Conservation (phyloP, 2,888 invertebrate genomes). For the Diarsia brunnea region DNA sequence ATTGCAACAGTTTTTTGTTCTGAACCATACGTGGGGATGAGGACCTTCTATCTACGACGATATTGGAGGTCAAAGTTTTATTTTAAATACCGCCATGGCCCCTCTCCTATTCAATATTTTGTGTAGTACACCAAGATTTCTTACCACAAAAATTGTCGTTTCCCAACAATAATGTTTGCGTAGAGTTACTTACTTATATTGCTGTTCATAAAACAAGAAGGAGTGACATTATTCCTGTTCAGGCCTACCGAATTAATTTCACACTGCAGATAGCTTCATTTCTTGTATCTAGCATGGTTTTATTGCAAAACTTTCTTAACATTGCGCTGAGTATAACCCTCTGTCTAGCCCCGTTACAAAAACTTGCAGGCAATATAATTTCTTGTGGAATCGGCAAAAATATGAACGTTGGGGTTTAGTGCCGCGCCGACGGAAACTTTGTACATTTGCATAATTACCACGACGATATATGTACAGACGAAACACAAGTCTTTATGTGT, state of each 20-base stretch:
- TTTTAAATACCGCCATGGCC: neutral
- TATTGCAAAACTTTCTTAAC: constrained; percentile 26
- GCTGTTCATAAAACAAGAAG: neutral
- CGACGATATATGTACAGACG: constrained; percentile 22
- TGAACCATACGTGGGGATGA: too few species aligned
- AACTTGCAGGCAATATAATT: constrained; percentile 35
- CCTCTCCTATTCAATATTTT: neutral
- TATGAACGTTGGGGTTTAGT: constrained; percentile 43
- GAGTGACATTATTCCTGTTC: neutral
- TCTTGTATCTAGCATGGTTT: neutral
- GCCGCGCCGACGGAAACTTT: constrained; percentile 48
- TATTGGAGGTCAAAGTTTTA: too few species aligned
- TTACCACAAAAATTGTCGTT: neutral
- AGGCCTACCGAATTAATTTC: neutral
- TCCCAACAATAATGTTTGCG: neutral
- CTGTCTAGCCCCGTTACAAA: constrained; percentile 23
- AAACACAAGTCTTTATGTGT: constrained; percentile 7
- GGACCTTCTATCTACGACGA: too few species aligned
- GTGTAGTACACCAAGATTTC: too few species aligned
- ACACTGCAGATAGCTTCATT: neutral
- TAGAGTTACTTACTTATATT: neutral
- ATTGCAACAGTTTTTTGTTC: too few species aligned
- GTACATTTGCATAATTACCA: constrained; percentile 67
- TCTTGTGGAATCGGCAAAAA: constrained; percentile 47
- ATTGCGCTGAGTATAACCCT: neutral